Percentiles rank a stretch among this genome's conserved stretches.
These are phyloP conservation scores for Synanthedon tipuliformis DNA, from an alignment of 2,888 invertebrate species.

Conservation along the genomic window DNA sequence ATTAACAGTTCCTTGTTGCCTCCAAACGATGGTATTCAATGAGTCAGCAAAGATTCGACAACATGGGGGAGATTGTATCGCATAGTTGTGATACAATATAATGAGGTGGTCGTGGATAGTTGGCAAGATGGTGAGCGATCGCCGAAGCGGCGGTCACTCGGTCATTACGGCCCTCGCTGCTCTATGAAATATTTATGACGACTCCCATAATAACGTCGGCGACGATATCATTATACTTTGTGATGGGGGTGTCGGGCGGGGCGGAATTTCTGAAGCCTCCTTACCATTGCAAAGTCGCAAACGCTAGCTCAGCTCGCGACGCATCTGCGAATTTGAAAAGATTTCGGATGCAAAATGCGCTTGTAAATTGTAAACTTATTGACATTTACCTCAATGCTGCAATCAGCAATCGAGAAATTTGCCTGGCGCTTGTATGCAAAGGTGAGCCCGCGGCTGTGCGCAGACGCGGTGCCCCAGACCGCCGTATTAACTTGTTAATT, in stretches of 20 bases:
- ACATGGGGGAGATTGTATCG: too few relatives aligned
- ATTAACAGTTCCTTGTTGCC: too few relatives aligned
- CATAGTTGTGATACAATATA: too few relatives aligned
- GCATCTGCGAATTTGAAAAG: conserved; percentile 27
- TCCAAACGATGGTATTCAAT: too few relatives aligned
- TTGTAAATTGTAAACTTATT: conserved; percentile 15
- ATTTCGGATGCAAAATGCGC: conserved; percentile 39
- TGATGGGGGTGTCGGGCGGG: conserved; percentile 69
- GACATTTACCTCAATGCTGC: not conserved
- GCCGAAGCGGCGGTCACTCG: conserved; percentile 46
- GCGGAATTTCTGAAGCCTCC: conserved; percentile 69
- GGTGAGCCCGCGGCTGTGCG: conserved; percentile 32
- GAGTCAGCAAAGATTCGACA: not conserved
- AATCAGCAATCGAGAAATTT: not conserved
- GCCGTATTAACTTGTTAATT: conserved; percentile 92
- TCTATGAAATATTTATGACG: conserved; percentile 71
- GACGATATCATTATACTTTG: conserved; percentile 72
- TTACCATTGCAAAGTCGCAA: conserved; percentile 68
- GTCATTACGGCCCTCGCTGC: conserved; percentile 61
- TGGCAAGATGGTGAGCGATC: conserved; percentile 6
- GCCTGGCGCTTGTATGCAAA: not conserved
- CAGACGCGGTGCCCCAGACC: conserved; percentile 75
- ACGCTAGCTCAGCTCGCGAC: conserved; percentile 25
- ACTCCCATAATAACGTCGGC: conserved; percentile 66
- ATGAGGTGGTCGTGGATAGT: too few relatives aligned